Evolutionary conservation across 2,888 invertebrate species (phyloP), one percentile per base, ranked within the genome.

Genomic region (Synanthedon tipuliformis): DNA sequence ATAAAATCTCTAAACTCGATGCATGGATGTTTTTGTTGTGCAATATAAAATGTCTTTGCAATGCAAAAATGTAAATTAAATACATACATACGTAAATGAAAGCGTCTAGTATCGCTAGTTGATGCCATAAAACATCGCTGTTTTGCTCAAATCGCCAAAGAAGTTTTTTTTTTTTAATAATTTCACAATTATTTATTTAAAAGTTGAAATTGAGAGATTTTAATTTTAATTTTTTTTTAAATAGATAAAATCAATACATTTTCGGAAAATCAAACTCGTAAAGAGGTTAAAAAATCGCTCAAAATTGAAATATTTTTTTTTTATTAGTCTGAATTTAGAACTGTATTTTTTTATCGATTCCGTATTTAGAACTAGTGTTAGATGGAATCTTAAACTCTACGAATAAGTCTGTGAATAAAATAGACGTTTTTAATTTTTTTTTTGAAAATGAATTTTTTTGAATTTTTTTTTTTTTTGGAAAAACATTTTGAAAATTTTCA

Each of bases 131-230:
- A 62, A 61, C 58, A 68, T 67, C 65, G 68, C 66, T 69, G 65
- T 72, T 81, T 86, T 86, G 86, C 86, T 86, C 86, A 86, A 86
- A 68, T 73, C 78, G 82, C 86, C 86, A 86, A 86, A 86, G 86
- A 84, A 34, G 70, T 69, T 0, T 18, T n/a, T 49, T 45, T 34
- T 34, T 34, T 4, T 18, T 18, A 18, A 23, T 3, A 23, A 13
- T 45, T 45, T 4, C 45, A 45, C 16, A 48, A 48, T 11, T 49
- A 49, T 49, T 49, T 49, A 49, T 49, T 49, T 49, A 8, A 12
- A 15, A 49, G 23, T 65, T 65, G 58, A 65, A 62, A 61, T 59
- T 57, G 57, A 64, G 60, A 63, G 56, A 67, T 62, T 61, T 64
- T 61, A 57, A 61, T 51, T 54, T 57, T 54, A 51, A 1, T 34